phyloP scores from a whole-genome alignment of 2,797 vertebrate genomes.

The Neostethus bicornis region DNA sequence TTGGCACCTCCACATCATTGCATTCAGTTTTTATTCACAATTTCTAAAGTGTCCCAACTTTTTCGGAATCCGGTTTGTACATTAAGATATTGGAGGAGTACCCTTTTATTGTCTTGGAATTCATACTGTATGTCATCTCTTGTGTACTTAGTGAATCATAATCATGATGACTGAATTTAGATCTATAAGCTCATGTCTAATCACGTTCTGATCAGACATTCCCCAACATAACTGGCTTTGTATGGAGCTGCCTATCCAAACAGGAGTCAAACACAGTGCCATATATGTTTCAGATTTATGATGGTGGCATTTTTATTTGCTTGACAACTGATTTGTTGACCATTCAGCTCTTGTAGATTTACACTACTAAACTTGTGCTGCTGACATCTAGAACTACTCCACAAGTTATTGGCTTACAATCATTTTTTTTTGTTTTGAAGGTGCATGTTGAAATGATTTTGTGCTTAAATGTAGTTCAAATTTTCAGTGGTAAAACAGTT shows the following conservation, averaged over 20 bases:
- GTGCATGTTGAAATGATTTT: background rate
- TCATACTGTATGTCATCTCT: constrained; percentile 16
- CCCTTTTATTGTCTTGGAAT: constrained; percentile 11
- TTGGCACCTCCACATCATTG: too few species aligned
- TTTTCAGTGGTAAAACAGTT: background rate
- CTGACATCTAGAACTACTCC: background rate
- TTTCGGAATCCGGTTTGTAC: too few species aligned
- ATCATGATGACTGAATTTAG: constrained; percentile 69
- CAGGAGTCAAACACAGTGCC: constrained; percentile 10
- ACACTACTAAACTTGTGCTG: background rate
- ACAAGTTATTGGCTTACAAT: background rate
- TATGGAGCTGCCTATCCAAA: constrained; percentile 12
- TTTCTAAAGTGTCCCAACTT: too few species aligned
- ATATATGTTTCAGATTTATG: background rate
- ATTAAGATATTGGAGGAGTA: too few species aligned
- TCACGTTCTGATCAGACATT: constrained; percentile 44
- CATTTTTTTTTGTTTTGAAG: background rate
- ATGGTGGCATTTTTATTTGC: background rate
- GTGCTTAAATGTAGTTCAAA: background rate
- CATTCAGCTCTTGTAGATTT: background rate
- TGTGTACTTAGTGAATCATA: constrained; percentile 49
- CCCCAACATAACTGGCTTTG: constrained; percentile 31
- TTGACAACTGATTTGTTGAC: background rate
- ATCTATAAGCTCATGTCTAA: constrained; percentile 74
- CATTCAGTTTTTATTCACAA: too few species aligned